Percentiles rank a stretch among this genome's conserved stretches.
phyloP scores from a whole-genome alignment of 2,797 vertebrate species.

The Enteromius fasciolatus region DNA sequence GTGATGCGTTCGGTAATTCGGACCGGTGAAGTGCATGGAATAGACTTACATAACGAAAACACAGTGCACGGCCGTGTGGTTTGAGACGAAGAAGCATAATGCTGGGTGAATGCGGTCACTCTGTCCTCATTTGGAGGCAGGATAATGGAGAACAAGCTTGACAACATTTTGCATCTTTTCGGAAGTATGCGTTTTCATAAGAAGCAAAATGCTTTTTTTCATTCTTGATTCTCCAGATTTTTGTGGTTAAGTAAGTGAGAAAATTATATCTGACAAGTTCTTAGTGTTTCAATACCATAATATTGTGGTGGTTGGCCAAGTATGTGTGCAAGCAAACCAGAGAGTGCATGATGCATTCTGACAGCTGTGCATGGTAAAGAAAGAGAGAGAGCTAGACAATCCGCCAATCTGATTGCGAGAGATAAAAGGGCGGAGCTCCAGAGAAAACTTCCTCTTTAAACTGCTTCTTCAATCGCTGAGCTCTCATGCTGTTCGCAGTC shows the following conservation, averaged over 20 bases:
- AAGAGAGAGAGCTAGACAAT: conserved; percentile 31
- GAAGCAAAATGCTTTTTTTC: no score
- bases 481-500: conserved; percentile 24
- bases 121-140: background rate
- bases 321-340: conserved; percentile 40
- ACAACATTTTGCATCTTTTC: background rate
- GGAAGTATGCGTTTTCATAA: background rate
- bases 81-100: background rate
- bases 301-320: conserved; percentile 56
- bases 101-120: conserved; percentile 11
- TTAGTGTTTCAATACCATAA: conserved; percentile 8
- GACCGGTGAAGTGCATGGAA: conserved; percentile 53
- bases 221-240: background rate
- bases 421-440: conserved; percentile 69
- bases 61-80: background rate
- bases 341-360: conserved; percentile 58
- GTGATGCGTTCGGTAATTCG: conserved; percentile 18
- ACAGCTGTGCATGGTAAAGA: conserved; percentile 54
- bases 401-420: conserved; percentile 72
- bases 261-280: conserved; percentile 45
- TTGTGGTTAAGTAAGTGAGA: conserved; percentile 33
- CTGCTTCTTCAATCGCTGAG: conserved; percentile 9
- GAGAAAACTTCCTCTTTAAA: conserved; percentile 43
- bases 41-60: conserved; percentile 54
- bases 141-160: background rate